Evolutionary conservation across 2,797 vertebrate genomes (phyloP).

Genomic region (Dallia pectoralis): DNA sequence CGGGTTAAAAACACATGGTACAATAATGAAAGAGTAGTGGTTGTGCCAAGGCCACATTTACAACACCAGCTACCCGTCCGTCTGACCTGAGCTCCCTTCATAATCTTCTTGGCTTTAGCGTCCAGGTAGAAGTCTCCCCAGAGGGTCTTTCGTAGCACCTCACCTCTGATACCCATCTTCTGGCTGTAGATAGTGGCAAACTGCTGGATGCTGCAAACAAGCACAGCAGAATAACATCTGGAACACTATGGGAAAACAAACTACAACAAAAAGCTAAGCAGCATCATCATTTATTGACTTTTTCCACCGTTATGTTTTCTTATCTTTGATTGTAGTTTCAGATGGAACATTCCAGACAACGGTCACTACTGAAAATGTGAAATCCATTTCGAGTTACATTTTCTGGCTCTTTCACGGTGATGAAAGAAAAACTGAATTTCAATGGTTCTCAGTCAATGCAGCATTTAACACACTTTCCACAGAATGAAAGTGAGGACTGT

Average conservation of each 20-base stretch:
- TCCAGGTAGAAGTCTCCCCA: slow-evolving; percentile 97
- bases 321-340: not conserved
- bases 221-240: not conserved
- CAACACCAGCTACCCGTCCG: too few species aligned
- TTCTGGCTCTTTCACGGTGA: not conserved
- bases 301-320: not conserved
- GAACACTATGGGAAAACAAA: not conserved
- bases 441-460: not conserved
- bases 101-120: slow-evolving; percentile 91
- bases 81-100: slow-evolving; percentile 92
- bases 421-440: not conserved
- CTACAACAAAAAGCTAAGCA: not conserved
- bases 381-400: not conserved
- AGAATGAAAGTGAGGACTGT: slow-evolving; percentile 28
- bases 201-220: slow-evolving; percentile 80
- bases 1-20: too few species aligned
- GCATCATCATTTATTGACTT: slow-evolving; percentile 2
- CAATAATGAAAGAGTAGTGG: too few species aligned
- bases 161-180: slow-evolving; percentile 84
- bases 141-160: slow-evolving; percentile 87
- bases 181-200: slow-evolving; percentile 92
- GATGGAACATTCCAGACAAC: not conserved
- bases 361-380: not conserved
- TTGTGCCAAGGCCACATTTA: too few species aligned
- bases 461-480: not conserved